These are phyloP conservation scores for Mastigias papua DNA, from an alignment of 30 jellyfish, hydroid and myxozoan genomes.

Conservation along the genomic window DNA sequence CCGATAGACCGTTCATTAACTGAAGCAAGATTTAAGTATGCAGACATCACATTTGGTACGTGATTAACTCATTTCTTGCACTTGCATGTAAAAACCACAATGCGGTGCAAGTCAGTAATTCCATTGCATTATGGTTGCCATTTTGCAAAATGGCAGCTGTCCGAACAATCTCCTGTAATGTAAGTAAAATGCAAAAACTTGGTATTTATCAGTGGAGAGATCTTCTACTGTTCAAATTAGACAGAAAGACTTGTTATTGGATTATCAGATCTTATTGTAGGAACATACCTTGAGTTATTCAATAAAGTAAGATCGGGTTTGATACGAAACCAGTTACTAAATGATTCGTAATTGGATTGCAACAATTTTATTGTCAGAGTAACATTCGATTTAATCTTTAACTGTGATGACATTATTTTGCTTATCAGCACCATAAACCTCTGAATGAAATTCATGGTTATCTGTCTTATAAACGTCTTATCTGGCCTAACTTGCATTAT, in stretches of 20 bases:
- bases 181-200: background rate
- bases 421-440: slow-evolving; percentile 4
- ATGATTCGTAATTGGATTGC: slow-evolving; percentile 40
- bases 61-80: no score
- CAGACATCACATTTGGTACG: background rate
- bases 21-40: no score
- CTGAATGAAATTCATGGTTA: background rate
- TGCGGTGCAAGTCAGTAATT: no score
- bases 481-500: background rate
- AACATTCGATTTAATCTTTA: background rate
- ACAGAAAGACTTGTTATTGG: slow-evolving; percentile 12
- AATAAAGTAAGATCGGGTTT: slow-evolving; percentile 6
- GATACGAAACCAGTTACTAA: slow-evolving; percentile 33
- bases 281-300: background rate
- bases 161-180: background rate
- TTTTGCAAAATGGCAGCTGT: background rate
- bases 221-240: slow-evolving; percentile 18
- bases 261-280: slow-evolving; percentile 25
- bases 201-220: background rate
- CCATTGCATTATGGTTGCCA: background rate
- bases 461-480: background rate
- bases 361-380: slow-evolving; percentile 13
- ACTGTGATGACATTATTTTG: slow-evolving; percentile 3
- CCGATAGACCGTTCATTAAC: no score
- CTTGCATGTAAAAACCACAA: no score